Conservation (phyloP, 2,888 invertebrate genomes). For the Pristionchus arcanus region DNA sequence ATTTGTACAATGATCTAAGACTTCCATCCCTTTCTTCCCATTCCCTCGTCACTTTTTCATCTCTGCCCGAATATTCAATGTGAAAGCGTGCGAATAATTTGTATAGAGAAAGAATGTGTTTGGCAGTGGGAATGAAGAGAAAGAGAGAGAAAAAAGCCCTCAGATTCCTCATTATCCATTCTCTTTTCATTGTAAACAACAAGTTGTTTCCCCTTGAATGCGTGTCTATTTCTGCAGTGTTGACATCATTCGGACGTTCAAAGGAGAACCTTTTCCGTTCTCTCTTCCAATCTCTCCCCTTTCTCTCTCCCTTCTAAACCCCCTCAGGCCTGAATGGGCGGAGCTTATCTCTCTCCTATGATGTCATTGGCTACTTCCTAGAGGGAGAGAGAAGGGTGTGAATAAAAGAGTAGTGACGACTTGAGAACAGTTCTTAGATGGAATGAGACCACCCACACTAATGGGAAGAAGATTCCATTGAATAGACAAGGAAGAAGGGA, state of each 20-base stretch:
- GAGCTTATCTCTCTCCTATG: conserved; percentile 29
- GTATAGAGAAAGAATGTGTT: background rate
- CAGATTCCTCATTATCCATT: background rate
- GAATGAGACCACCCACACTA: background rate
- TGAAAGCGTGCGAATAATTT: conserved; percentile 10
- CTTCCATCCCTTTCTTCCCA: background rate
- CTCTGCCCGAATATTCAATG: background rate
- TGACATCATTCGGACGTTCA: conserved; percentile 34
- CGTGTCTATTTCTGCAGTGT: conserved; percentile 31
- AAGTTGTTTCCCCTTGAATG: background rate
- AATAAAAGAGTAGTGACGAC: conserved; percentile 10
- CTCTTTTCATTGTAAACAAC: background rate
- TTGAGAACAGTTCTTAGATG: background rate
- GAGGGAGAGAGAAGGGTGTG: background rate
- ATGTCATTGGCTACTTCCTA: conserved; percentile 28
- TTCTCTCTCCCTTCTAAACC: conserved; percentile 30
- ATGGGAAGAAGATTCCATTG: background rate
- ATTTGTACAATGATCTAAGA: background rate
- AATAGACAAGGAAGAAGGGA: background rate
- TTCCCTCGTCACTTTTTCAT: background rate
- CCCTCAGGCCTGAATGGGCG: conserved; percentile 44
- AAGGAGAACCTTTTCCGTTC: background rate
- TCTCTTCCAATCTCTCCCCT: background rate
- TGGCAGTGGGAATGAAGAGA: background rate
- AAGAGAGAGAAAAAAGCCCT: background rate